Base-by-base conservation (phyloP, 2,113 vertebrate genomes). In the Pongo abelii region DNA sequence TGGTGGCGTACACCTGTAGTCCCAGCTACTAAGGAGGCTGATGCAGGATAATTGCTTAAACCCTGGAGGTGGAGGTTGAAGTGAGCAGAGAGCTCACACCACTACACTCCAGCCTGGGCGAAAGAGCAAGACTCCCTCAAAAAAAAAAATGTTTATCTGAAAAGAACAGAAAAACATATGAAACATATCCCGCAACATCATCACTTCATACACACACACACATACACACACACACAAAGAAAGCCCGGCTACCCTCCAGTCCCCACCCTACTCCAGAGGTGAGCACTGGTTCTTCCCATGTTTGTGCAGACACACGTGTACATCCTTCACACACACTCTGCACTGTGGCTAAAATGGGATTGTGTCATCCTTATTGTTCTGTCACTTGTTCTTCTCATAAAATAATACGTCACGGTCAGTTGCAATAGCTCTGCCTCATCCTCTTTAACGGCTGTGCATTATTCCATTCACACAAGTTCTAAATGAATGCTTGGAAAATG, bases 401-500 rank as follows among this genome's bases (percentile, higher is more conserved):
- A 40, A 17, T 13, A 10, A n/a, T 1, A 43, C 0, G 3, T 30
- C n/a, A 8, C 9, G 35, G 75, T 75, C 77, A 67, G 48, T 25
- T 2, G 59, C 5, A 1, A 23, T 1, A 4, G 23, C 27, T 69
- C 6, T 14, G 5, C n/a, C 52, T 74, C 38, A 0, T 11, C 9
- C 80, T 84, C 50, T 6, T 30, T 52, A 40, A 17, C 0, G 8
- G 40, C 59, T 22, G 9, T 6, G 23, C 22, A 1, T 2, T 3
- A 5, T 38, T 38, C 85, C 70, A 30, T 17, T 43, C 12, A 3
- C 32, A 5, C 22, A 0, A 7, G 27, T 12, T 59, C 46, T 69
- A 12, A 35, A 6, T 0, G 0, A 70, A 52, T 0, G 3, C 64
- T 3, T 1, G 13, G 3, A 17, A 30, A 64, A 16, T 9, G 12